Percentiles rank a stretch among this genome's conserved stretches.
phyloP scores from a whole-genome alignment of 2,888 invertebrate species.

The Antheraea yamamai region DNA sequence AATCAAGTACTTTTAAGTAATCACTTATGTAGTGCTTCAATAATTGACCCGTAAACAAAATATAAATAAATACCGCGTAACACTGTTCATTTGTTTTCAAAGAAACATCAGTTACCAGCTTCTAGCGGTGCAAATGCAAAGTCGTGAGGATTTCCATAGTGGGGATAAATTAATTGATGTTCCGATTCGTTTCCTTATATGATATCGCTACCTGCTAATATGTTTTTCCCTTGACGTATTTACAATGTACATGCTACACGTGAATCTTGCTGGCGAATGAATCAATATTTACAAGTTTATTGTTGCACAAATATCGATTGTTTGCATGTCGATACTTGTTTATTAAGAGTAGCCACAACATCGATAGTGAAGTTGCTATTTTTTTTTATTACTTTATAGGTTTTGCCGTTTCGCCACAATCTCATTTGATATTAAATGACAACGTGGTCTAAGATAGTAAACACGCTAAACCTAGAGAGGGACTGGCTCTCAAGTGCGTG shows the following conservation, averaged over 20 bases:
- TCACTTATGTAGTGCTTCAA: too few relatives aligned
- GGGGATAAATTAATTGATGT: background rate
- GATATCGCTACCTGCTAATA: background rate
- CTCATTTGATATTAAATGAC: too few relatives aligned
- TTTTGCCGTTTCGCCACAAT: too few relatives aligned
- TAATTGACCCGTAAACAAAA: too few relatives aligned
- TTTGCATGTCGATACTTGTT: background rate
- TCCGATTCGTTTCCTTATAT: background rate
- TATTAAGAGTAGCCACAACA: background rate
- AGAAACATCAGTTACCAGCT: background rate
- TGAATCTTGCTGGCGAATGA: background rate
- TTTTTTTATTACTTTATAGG: too few relatives aligned
- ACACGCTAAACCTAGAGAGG: too few relatives aligned
- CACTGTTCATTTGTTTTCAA: background rate
- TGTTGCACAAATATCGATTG: background rate
- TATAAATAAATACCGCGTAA: too few relatives aligned
- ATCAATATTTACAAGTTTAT: background rate
- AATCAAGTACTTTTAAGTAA: too few relatives aligned
- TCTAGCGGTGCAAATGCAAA: background rate
- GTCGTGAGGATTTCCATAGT: background rate
- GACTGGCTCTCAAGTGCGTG: too few relatives aligned
- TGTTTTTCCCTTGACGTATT: conserved; percentile 1
- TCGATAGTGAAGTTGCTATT: too few relatives aligned
- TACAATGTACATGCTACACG: background rate
- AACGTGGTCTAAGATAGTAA: too few relatives aligned